These are phyloP conservation scores for Elymnias hypermnestra DNA, from an alignment of 1,140 invertebrate genomes.

Conservation along the genomic window DNA sequence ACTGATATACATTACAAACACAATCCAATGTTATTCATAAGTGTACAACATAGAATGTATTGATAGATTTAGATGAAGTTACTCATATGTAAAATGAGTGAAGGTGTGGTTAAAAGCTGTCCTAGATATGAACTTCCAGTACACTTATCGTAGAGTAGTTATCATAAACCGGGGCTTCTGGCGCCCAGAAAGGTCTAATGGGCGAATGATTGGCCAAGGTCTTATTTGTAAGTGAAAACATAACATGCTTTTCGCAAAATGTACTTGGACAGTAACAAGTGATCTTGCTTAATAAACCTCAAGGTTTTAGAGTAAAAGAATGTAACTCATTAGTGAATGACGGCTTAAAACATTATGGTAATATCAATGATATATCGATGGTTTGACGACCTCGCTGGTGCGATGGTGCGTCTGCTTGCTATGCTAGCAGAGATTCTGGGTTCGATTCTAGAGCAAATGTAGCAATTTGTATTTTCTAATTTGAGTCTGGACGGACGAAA, in stretches of 20 bases:
- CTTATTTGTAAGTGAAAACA: conserved; percentile 20
- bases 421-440: background rate
- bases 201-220: conserved; percentile 12
- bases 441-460: no score
- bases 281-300: conserved; percentile 7
- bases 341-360: conserved; percentile 9
- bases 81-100: background rate
- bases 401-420: background rate
- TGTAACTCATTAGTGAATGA: conserved; percentile 9
- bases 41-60: no score
- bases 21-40: no score
- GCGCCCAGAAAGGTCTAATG: conserved; percentile 9
- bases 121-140: background rate
- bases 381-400: background rate
- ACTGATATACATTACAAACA: no score
- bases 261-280: conserved; percentile 10
- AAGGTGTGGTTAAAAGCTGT: conserved; percentile 1
- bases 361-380: conserved; percentile 11
- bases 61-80: background rate
- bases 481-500: no score
- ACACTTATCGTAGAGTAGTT: conserved; percentile 1
- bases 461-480: no score
- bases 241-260: conserved; percentile 11
- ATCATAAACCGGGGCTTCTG: background rate
- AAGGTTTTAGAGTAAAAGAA: conserved; percentile 9